Conservation (phyloP, 1,140 invertebrate genomes). For the Drosophila aff. region DNA sequence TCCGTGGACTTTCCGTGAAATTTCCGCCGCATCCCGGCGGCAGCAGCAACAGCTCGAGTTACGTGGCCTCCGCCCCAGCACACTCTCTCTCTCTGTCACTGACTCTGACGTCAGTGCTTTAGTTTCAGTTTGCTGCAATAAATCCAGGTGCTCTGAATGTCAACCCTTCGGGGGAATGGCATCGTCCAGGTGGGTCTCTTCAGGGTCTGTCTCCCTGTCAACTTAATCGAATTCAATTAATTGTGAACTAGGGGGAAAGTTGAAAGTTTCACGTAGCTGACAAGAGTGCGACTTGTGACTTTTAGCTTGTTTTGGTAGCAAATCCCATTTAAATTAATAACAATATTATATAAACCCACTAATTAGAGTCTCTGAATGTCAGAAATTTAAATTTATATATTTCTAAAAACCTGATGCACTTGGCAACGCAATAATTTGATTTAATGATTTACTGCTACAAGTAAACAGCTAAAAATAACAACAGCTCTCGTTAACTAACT, state of each 20-base stretch:
- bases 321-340: neutral
- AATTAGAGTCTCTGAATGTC: neutral
- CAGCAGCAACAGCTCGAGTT: conserved; percentile 67
- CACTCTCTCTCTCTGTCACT: neutral
- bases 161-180: conserved; percentile 1
- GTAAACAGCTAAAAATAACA: neutral
- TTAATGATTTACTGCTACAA: neutral
- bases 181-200: neutral
- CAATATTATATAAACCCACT: neutral
- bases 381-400: too few relatives aligned
- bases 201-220: neutral
- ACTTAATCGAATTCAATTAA: conserved; percentile 16
- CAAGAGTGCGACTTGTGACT: neutral
- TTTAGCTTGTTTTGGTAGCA: neutral
- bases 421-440: neutral
- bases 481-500: neutral
- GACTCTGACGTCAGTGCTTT: conserved; percentile 27
- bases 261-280: neutral
- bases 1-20: conserved; percentile 25
- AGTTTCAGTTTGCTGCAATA: conserved; percentile 13
- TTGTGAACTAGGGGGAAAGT: neutral
- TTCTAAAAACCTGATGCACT: neutral
- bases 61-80: conserved; percentile 24
- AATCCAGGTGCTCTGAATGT: conserved; percentile 17
- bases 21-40: conserved; percentile 62